A percentile compares a stretch with the other conserved stretches of the same genome.
Conservation (phyloP, 2,797 vertebrate species). For the Oryzias dopingdopingensis region DNA sequence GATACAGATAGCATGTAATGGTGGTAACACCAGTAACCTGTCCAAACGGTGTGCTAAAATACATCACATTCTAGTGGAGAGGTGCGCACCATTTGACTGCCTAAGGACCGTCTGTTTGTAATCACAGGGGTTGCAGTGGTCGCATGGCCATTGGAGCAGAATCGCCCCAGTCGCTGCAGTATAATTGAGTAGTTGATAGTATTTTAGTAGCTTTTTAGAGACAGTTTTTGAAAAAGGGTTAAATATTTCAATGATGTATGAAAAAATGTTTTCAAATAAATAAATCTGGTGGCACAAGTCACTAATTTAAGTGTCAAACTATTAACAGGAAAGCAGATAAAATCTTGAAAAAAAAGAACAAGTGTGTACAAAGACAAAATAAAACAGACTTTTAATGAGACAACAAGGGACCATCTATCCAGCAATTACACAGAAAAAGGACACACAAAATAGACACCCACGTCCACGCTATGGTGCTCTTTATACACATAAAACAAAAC, state of each 20-base stretch:
- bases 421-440: conserved; percentile 39
- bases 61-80: too few species aligned
- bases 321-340: conserved; percentile 33
- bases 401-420: conserved; percentile 62
- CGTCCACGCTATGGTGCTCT: conserved; percentile 21
- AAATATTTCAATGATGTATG: neutral
- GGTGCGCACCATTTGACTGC: too few species aligned
- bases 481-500: conserved; percentile 14
- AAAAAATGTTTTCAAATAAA: conserved; percentile 13
- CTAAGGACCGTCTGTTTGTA: too few species aligned
- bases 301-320: conserved; percentile 45
- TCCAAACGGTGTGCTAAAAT: too few species aligned
- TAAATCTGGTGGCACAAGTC: conserved; percentile 32
- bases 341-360: conserved; percentile 64
- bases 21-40: too few species aligned
- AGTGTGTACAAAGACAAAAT: conserved; percentile 65
- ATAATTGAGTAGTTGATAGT: neutral
- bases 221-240: neutral
- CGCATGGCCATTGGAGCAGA: too few species aligned
- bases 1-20: too few species aligned
- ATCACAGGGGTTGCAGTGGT: too few species aligned
- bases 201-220: neutral
- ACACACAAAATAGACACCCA: conserved; percentile 11
- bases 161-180: too few species aligned
- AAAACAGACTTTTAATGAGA: conserved; percentile 70